A percentile compares a stretch with the other conserved stretches of the same genome.
Conservation (phyloP, 2,888 invertebrate species). For the Scaeva pyrastri region DNA sequence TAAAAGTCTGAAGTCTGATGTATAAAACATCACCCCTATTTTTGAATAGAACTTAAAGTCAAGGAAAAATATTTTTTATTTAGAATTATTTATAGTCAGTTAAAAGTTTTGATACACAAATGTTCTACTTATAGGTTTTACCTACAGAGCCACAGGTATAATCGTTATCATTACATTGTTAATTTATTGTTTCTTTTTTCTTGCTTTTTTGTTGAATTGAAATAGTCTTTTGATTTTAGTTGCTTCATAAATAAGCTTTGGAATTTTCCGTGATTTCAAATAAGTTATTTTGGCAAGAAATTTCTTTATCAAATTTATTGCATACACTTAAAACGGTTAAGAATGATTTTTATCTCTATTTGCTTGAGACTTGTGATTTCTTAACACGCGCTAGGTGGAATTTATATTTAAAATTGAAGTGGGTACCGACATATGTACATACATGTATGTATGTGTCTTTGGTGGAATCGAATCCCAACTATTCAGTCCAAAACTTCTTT, state of each 20-base stretch:
- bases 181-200: constrained; percentile 24
- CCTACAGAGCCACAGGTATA: neutral
- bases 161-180: constrained; percentile 34
- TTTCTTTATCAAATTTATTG: constrained; percentile 7
- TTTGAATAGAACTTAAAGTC: constrained; percentile 8
- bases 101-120: neutral
- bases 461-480: too few species aligned
- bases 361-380: neutral
- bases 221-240: constrained; percentile 1
- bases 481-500: too few species aligned
- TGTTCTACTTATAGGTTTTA: too few species aligned
- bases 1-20: constrained; percentile 1
- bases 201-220: neutral
- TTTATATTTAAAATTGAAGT: neutral
- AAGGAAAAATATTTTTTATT: neutral
- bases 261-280: constrained; percentile 9
- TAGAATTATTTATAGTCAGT: constrained; percentile 36
- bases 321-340: neutral
- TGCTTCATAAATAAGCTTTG: constrained; percentile 2
- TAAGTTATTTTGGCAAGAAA: too few species aligned
- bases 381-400: neutral
- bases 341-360: constrained; percentile 21
- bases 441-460: too few species aligned
- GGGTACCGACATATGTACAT: too few species aligned
- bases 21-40: constrained; percentile 8